phyloP scores from a whole-genome alignment of 2,113 vertebrate species.

The Corynorhinus townsendii region DNA sequence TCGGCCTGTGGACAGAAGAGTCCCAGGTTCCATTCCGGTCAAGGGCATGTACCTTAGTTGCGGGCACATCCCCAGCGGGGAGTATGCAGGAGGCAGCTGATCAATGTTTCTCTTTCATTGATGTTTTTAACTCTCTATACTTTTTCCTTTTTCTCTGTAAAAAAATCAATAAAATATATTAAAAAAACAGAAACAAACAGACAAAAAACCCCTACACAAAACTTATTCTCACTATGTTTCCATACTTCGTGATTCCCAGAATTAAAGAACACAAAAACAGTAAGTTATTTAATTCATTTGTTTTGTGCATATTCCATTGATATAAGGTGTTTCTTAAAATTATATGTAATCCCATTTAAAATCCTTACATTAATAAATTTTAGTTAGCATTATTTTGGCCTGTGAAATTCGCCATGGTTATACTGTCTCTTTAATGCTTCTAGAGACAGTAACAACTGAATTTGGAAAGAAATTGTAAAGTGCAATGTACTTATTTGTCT shows the following conservation, averaged over 20 bases:
- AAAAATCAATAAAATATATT: no score
- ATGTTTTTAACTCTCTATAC: no score
- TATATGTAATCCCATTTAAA: background rate
- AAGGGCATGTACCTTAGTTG: no score
- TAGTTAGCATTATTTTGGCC: background rate
- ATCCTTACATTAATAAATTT: background rate
- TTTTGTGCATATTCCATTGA: background rate
- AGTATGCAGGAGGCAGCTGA: no score
- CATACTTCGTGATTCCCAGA: background rate
- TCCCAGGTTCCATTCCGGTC: no score
- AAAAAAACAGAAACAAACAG: no score
- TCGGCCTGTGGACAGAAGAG: no score
- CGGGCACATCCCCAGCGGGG: no score
- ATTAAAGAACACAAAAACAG: background rate
- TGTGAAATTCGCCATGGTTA: background rate
- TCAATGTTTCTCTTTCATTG: no score
- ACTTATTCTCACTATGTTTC: background rate
- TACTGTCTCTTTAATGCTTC: background rate
- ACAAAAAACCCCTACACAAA: background rate
- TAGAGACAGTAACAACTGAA: background rate
- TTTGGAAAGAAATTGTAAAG: constrained; percentile 34
- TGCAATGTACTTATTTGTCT: background rate
- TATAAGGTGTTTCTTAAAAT: background rate
- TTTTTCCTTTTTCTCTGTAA: no score
- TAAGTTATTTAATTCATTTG: background rate